phyloP scores from a whole-genome alignment of 2,797 vertebrate species.

The Cyprinella venusta region DNA sequence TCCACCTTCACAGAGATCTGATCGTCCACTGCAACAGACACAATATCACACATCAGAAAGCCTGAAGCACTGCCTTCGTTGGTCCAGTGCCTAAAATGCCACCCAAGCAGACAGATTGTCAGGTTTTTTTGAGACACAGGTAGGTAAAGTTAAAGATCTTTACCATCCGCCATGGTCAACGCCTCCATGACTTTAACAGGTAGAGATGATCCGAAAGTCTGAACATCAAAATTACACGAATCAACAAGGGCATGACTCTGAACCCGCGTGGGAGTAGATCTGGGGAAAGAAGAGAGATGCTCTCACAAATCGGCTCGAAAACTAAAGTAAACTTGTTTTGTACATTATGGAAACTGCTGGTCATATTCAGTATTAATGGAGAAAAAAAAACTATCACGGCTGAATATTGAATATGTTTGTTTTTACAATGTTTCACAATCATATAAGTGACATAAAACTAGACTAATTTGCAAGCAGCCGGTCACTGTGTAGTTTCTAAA shows the following conservation, averaged over 20 bases:
- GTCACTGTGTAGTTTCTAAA: background rate
- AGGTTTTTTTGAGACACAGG: background rate
- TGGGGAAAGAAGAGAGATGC: slow-evolving; percentile 61
- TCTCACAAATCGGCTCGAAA: background rate
- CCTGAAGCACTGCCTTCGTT: background rate
- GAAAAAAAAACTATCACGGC: too few species aligned
- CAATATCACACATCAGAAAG: background rate
- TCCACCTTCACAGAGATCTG: slow-evolving; percentile 86
- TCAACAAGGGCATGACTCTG: slow-evolving; percentile 82
- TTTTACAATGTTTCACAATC: background rate
- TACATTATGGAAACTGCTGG: background rate
- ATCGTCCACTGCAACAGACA: slow-evolving; percentile 76
- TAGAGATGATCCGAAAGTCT: slow-evolving; percentile 89
- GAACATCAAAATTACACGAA: slow-evolving; percentile 87
- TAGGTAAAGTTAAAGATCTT: background rate
- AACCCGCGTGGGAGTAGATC: slow-evolving; percentile 85
- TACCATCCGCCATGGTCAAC: slow-evolving; percentile 86
- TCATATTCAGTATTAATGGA: background rate
- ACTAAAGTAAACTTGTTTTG: background rate
- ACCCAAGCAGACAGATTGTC: background rate
- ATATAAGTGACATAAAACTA: background rate
- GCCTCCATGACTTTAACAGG: slow-evolving; percentile 97
- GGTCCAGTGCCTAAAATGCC: too few species aligned
- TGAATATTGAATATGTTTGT: background rate
- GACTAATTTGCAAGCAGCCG: background rate